A percentile compares a stretch with the other conserved stretches of the same genome.
These are phyloP conservation scores for Rhagoletis pomonella DNA, from an alignment of 1,140 invertebrate species.

Conservation along the genomic window DNA sequence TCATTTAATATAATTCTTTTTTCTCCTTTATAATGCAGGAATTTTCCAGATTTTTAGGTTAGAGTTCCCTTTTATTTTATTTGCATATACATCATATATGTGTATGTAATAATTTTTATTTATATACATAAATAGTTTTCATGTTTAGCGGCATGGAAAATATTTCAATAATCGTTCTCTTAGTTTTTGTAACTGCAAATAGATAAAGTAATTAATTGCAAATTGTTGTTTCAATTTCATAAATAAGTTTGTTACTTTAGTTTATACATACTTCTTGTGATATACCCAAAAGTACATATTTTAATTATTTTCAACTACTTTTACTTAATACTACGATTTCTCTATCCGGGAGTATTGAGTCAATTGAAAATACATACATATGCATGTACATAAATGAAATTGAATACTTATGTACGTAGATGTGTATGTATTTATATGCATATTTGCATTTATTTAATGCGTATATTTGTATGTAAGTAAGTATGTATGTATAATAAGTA, in stretches of 20 bases:
- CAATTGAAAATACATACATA: not conserved
- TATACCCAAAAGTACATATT: not conserved
- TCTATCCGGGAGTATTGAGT: not conserved
- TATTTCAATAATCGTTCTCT: constrained; percentile 56
- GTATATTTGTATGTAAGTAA: no score
- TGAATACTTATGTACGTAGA: not conserved
- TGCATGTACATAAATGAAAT: not conserved
- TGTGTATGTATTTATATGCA: not conserved
- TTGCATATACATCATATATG: constrained; percentile 25
- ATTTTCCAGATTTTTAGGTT: not conserved
- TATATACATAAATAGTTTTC: no score
- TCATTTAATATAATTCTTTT: constrained; percentile 19
- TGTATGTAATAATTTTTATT: constrained; percentile 21
- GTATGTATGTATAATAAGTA: no score
- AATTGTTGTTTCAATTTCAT: not conserved
- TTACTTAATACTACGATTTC: not conserved
- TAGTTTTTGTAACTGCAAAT: constrained; percentile 55
- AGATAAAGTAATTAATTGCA: not conserved
- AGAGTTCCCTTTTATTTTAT: not conserved
- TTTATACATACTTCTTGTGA: not conserved
- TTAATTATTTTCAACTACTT: not conserved
- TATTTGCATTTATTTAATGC: not conserved
- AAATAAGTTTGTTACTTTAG: not conserved
- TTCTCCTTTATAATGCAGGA: not conserved
- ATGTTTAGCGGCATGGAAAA: constrained; percentile 52